These are phyloP conservation scores for Empis stercorea DNA, from an alignment of 2,888 invertebrate species.

Conservation along the genomic window DNA sequence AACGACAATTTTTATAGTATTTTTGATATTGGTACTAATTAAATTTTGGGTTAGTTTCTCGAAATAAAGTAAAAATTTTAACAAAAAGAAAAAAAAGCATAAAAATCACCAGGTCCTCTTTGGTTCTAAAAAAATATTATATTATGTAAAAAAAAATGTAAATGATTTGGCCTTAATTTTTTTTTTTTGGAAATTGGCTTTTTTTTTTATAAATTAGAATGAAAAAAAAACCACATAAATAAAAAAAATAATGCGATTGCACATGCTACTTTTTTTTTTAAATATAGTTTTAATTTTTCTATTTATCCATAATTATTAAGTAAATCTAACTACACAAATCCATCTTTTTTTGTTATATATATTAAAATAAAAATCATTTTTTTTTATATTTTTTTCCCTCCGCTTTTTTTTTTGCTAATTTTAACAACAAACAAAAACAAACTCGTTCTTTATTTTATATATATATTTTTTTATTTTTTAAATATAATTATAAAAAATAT, in stretches of 20 bases:
- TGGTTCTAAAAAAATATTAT: no score
- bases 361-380: no score
- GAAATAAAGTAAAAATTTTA: background rate
- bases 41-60: no score
- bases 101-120: no score
- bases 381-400: background rate
- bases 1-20: no score
- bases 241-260: conserved; percentile 23
- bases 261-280: conserved; percentile 17
- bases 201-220: no score
- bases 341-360: background rate
- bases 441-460: conserved; percentile 6
- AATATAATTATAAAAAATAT: conserved; percentile 6
- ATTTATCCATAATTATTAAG: no score
- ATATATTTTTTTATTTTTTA: conserved; percentile 11
- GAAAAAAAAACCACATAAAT: conserved; percentile 7
- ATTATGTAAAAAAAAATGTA: conserved; percentile 1
- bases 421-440: conserved; percentile 3
- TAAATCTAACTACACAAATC: no score
- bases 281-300: background rate
- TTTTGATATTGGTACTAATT: no score
- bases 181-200: conserved; percentile 11
- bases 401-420: background rate
- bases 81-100: background rate
- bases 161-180: conserved; percentile 19